A percentile compares a stretch with the other conserved stretches of the same genome.
Conservation (phyloP, 2,888 invertebrate species). For the Ashinkailepas kermadecensis region DNA sequence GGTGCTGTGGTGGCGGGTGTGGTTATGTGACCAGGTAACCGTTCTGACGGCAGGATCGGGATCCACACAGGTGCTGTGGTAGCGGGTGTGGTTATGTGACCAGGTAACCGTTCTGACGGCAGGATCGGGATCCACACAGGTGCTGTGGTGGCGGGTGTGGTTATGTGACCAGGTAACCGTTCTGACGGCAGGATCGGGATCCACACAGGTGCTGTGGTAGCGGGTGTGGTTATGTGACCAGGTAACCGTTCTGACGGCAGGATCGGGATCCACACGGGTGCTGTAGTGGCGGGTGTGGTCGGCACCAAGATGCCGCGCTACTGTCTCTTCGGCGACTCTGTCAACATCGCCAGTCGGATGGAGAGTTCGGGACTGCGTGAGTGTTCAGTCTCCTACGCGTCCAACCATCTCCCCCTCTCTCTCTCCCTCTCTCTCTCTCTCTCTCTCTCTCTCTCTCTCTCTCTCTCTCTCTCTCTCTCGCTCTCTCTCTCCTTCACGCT, state of each 20-base stretch:
- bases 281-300: conserved; percentile 79
- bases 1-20: no score
- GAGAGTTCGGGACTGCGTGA: conserved; percentile 54
- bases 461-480: no score
- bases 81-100: conserved; percentile 61
- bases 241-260: conserved; percentile 23
- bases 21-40: no score
- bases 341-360: conserved; percentile 87
- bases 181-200: conserved; percentile 48
- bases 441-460: no score
- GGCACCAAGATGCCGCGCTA: conserved; percentile 76
- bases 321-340: conserved; percentile 83
- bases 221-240: conserved; percentile 58
- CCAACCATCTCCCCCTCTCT: no score
- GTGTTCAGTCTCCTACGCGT: neutral
- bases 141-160: conserved; percentile 77
- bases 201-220: conserved; percentile 80
- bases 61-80: conserved; percentile 82
- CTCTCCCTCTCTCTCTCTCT: no score
- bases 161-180: conserved; percentile 39
- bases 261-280: conserved; percentile 70
- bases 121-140: conserved; percentile 68
- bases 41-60: conserved; percentile 42
- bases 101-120: neutral
- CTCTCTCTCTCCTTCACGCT: no score